These are phyloP conservation scores for Sceloporus tristichus DNA, from an alignment of 2,113 vertebrate species.

Conservation along the genomic window DNA sequence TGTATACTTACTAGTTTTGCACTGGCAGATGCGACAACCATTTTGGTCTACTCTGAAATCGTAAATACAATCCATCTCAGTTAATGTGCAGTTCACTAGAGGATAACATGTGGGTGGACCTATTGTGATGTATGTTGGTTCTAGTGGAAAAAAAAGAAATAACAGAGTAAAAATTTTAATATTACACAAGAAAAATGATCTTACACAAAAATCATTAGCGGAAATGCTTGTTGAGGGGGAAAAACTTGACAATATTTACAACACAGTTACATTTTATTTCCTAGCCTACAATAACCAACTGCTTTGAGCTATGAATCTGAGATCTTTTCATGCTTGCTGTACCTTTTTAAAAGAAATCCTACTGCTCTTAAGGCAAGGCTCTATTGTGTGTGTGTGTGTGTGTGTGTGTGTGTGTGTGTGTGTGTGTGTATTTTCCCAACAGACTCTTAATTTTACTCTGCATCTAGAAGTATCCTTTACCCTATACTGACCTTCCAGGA, in stretches of 20 bases:
- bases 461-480: too few species aligned
- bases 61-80: slow-evolving; percentile 83
- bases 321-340: background rate
- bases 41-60: slow-evolving; percentile 84
- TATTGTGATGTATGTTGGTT: slow-evolving; percentile 91
- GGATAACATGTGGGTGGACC: slow-evolving; percentile 84
- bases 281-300: background rate
- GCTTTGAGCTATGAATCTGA: background rate
- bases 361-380: background rate
- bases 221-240: background rate
- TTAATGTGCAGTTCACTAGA: slow-evolving; percentile 85
- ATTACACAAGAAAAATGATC: background rate
- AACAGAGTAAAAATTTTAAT: background rate
- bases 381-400: too few species aligned
- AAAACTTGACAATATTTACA: background rate
- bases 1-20: slow-evolving; percentile 86
- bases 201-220: slow-evolving; percentile 1
- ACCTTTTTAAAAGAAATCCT: background rate
- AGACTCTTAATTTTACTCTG: too few species aligned
- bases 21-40: slow-evolving; percentile 87
- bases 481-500: too few species aligned
- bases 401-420: too few species aligned
- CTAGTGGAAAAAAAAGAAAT: slow-evolving; percentile 59
- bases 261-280: background rate
- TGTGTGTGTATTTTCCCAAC: too few species aligned